These are phyloP conservation scores for Drosophila pullipes DNA, from an alignment of 2,888 invertebrate species.

Conservation along the genomic window DNA sequence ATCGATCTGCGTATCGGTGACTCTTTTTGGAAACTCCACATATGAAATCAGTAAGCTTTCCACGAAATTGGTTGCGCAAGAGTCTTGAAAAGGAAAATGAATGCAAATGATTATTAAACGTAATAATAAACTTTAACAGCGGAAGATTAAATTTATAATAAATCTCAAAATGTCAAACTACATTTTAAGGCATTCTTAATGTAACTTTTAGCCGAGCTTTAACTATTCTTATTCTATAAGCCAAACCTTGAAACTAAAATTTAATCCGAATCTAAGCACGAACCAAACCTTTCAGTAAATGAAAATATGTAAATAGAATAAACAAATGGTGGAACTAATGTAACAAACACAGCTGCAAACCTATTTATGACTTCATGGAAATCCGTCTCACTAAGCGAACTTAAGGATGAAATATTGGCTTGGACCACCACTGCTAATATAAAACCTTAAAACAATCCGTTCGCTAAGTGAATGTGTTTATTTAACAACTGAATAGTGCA, in stretches of 20 bases:
- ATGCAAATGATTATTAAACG: not conserved
- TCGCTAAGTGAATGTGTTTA: not conserved
- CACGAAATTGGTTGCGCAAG: not conserved
- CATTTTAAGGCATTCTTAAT: not conserved
- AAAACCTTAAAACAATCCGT: not conserved
- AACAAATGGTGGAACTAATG: not conserved
- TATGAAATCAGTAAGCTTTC: not conserved
- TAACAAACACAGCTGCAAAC: not conserved
- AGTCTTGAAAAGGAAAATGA: not conserved
- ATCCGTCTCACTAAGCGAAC: not conserved
- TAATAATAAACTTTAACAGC: not conserved
- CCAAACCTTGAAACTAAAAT: not conserved
- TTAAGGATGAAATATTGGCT: not conserved
- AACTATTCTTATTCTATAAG: not conserved
- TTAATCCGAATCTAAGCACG: not conserved
- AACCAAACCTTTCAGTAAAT: not conserved
- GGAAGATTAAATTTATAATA: not conserved
- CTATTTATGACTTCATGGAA: not conserved
- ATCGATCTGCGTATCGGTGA: conserved; percentile 9
- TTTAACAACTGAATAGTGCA: not conserved
- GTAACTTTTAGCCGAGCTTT: not conserved
- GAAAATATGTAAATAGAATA: not conserved
- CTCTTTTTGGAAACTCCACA: conserved; percentile 6
- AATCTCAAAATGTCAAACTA: too few species aligned
- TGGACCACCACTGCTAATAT: not conserved